Percentiles rank a stretch among this genome's conserved stretches.
Evolutionary conservation across 2,113 vertebrate species (phyloP).

Genomic region (Coracopsis vasa): DNA sequence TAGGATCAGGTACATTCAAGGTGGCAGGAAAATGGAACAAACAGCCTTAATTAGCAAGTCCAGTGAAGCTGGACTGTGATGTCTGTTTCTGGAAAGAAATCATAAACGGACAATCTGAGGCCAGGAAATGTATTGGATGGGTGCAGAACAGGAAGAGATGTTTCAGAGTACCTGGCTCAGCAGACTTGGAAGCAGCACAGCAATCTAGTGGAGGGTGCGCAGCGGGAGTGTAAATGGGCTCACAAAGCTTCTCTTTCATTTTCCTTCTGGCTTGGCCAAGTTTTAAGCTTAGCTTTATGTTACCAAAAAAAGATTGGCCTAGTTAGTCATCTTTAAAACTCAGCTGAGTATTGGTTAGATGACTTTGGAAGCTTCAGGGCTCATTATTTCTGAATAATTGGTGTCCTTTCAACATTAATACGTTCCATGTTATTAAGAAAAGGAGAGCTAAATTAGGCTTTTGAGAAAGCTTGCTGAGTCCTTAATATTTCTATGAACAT

Average conservation of each 20-base stretch:
- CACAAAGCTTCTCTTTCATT: slow-evolving; percentile 54
- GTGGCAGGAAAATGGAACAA: slow-evolving; percentile 6
- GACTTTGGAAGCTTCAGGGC: slow-evolving; percentile 10
- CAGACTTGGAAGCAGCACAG: not conserved
- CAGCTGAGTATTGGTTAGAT: not conserved
- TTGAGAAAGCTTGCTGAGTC: not conserved
- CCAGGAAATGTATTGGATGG: not conserved
- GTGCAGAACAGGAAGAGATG: not conserved
- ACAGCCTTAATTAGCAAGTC: slow-evolving; percentile 7
- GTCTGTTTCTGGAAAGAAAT: slow-evolving; percentile 44
- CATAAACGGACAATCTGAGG: not conserved
- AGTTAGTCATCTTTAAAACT: slow-evolving; percentile 25
- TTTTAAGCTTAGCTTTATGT: not conserved
- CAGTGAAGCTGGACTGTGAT: not conserved
- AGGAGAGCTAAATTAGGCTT: not conserved
- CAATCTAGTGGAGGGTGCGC: not conserved
- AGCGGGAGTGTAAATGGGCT: not conserved
- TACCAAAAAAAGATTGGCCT: slow-evolving; percentile 36
- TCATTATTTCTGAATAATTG: slow-evolving; percentile 33
- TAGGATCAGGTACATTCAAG: not conserved
- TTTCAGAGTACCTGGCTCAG: not conserved
- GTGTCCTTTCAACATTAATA: slow-evolving; percentile 33
- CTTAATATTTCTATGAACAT: not conserved
- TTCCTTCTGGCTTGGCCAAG: not conserved
- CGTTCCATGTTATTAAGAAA: not conserved